phyloP scores from a whole-genome alignment of 2,888 invertebrate species.

The Eremobia ochroleuca region DNA sequence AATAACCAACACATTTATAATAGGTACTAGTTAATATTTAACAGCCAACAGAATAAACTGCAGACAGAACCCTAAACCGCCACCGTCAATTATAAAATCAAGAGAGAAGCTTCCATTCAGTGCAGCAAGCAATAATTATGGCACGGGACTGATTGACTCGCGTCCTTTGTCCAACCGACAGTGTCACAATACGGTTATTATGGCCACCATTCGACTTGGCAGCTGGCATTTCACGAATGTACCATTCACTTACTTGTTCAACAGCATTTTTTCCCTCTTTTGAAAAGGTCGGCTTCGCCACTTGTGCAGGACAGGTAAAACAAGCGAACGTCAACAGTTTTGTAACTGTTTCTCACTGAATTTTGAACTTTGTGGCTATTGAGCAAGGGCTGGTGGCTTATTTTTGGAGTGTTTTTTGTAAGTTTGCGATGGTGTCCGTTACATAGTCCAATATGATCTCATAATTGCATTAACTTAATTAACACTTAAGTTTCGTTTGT shows the following conservation, averaged over 20 bases:
- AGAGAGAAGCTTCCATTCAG: conserved; percentile 38
- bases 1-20: neutral
- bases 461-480: conserved; percentile 84
- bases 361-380: conserved; percentile 3
- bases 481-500: conserved; percentile 78
- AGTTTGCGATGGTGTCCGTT: conserved; percentile 66
- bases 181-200: conserved; percentile 73
- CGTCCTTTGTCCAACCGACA: conserved; percentile 71
- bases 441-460: conserved; percentile 74
- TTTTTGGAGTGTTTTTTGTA: neutral
- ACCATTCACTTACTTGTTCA: conserved; percentile 67
- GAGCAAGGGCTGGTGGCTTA: neutral
- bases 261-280: conserved; percentile 77
- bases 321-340: conserved; percentile 25
- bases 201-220: conserved; percentile 69
- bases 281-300: conserved; percentile 80
- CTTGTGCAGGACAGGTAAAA: conserved; percentile 68
- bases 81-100: conserved; percentile 36
- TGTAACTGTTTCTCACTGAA: neutral
- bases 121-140: conserved; percentile 53
- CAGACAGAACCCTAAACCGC: conserved; percentile 8
- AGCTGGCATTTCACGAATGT: conserved; percentile 85
- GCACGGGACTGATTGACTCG: conserved; percentile 55
- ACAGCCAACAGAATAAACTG: neutral
- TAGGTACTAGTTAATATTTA: neutral